These are phyloP conservation scores for Neopelma chrysocephalum DNA, from an alignment of 2,797 vertebrate species.

Conservation along the genomic window DNA sequence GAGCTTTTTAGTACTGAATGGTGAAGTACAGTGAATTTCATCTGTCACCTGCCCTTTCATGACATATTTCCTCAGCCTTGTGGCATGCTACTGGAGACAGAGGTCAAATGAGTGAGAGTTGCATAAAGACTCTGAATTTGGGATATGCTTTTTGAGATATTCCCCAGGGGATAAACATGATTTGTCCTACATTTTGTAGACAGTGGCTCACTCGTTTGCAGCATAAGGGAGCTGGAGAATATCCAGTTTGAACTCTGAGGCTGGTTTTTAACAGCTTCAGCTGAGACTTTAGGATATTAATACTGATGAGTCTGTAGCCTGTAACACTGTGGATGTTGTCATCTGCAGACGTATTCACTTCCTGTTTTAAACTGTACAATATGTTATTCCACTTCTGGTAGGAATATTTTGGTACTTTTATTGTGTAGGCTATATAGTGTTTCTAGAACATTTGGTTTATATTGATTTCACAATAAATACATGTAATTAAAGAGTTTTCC, in stretches of 20 bases:
- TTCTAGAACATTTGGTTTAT: not conserved
- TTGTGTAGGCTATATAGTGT: fast-evolving
- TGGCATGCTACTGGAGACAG: not conserved
- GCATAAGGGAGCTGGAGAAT: not conserved
- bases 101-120: not conserved
- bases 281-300: not conserved
- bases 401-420: not conserved
- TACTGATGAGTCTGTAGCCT: not conserved
- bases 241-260: not conserved
- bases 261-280: not conserved
- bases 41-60: not conserved
- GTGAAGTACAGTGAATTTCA: not conserved
- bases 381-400: not conserved
- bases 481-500: not conserved
- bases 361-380: not conserved
- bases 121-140: not conserved
- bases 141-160: not conserved
- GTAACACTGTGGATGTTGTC: not conserved
- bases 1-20: not conserved
- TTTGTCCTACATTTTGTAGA: not conserved
- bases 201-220: not conserved
- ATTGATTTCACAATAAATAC: not conserved
- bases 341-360: not conserved
- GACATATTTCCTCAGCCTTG: not conserved
- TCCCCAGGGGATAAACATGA: not conserved